phyloP scores from a whole-genome alignment of 1,140 invertebrate genomes.

The Nylanderia fulva region DNA sequence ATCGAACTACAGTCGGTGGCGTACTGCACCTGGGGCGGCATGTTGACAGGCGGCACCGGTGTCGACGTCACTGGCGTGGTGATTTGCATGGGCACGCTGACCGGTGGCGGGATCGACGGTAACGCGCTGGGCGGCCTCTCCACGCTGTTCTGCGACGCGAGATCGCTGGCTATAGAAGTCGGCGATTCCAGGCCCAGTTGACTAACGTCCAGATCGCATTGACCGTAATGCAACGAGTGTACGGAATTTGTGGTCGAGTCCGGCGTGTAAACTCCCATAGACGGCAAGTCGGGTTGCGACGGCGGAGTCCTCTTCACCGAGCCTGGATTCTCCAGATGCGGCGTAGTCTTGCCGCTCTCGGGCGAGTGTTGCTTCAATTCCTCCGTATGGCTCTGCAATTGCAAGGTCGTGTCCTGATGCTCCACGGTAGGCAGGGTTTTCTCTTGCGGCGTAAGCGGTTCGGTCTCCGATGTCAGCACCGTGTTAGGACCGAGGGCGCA shows the following conservation, averaged over 20 bases:
- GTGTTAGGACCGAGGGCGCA: not conserved
- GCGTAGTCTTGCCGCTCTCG: constrained; percentile 87
- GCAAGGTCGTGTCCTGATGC: constrained; percentile 74
- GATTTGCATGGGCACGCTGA: constrained; percentile 78
- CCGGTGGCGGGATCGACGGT: constrained; percentile 81
- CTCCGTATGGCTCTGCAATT: constrained; percentile 77
- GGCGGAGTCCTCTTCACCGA: constrained; percentile 87
- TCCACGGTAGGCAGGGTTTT: constrained; percentile 74
- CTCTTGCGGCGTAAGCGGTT: constrained; percentile 76
- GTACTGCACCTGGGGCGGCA: constrained; percentile 81
- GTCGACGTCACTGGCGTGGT: constrained; percentile 73
- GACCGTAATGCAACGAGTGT: constrained; percentile 92
- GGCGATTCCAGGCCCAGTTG: constrained; percentile 95
- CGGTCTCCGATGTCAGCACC: constrained; percentile 49
- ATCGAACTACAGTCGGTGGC: constrained; percentile 78
- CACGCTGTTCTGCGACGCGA: constrained; percentile 91
- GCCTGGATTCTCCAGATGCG: constrained; percentile 86
- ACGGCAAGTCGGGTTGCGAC: constrained; percentile 89
- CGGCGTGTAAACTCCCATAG: constrained; percentile 93
- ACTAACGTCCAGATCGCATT: constrained; percentile 93
- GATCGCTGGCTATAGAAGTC: constrained; percentile 94
- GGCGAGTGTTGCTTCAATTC: constrained; percentile 82
- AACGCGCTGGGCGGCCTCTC: constrained; percentile 86
- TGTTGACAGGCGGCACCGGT: constrained; percentile 79
- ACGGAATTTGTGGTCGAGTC: constrained; percentile 95